These are phyloP conservation scores for Eupithecia subfuscata DNA, from an alignment of 2,888 invertebrate species.

Conservation along the genomic window DNA sequence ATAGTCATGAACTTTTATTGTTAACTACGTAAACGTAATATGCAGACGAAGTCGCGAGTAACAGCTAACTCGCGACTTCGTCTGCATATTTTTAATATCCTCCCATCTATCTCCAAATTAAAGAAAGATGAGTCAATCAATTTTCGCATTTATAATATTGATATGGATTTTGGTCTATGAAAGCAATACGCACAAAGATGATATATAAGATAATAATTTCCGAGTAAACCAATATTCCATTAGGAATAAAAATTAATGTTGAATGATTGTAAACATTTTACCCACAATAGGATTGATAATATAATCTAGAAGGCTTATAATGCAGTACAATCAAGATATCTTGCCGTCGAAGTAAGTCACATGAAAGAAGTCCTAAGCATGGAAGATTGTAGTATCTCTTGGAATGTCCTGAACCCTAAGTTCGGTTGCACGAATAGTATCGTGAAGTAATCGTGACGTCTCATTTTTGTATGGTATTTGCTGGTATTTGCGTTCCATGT, in stretches of 20 bases:
- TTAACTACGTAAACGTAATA: too few relatives aligned
- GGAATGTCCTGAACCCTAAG: background rate
- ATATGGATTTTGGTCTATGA: background rate
- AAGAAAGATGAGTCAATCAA: background rate
- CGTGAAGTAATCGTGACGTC: background rate
- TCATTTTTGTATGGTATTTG: background rate
- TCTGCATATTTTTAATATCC: background rate
- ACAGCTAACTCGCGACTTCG: background rate
- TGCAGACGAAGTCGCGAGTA: too few relatives aligned
- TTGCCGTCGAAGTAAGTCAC: background rate
- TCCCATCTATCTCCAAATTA: background rate
- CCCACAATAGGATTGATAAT: background rate
- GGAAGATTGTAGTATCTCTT: background rate
- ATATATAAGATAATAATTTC: background rate
- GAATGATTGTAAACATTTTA: conserved; percentile 2
- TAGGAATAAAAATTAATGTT: background rate
- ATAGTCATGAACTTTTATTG: background rate
- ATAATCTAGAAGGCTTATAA: background rate
- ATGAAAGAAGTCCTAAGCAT: background rate
- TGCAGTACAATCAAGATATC: background rate
- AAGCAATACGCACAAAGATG: background rate
- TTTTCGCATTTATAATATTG: background rate
- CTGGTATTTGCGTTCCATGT: too few relatives aligned
- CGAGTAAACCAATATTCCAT: background rate
- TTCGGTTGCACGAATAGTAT: background rate